These are phyloP conservation scores for Nesoenas mayeri DNA, from an alignment of 2,113 vertebrate species.

Conservation along the genomic window DNA sequence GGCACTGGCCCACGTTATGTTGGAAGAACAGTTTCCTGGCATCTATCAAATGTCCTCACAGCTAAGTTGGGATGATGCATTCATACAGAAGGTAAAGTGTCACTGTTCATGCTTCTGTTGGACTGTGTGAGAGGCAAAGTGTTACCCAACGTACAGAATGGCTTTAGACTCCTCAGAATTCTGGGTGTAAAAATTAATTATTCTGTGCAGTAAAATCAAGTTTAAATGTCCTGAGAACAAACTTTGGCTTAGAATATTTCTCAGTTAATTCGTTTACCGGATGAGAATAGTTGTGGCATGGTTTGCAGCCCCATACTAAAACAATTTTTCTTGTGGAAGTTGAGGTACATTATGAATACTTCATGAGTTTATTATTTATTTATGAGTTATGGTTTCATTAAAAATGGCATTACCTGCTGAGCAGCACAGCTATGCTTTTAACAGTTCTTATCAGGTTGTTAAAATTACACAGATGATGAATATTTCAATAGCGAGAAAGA, in stretches of 20 bases:
- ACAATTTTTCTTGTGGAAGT: constrained; percentile 14
- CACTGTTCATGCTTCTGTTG: neutral
- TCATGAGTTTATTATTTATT: constrained; percentile 76
- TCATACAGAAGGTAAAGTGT: neutral
- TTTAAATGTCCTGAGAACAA: neutral
- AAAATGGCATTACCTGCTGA: constrained; percentile 77
- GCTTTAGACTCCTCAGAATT: neutral
- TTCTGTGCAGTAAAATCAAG: neutral
- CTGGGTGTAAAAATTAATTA: neutral
- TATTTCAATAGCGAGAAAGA: constrained; percentile 78
- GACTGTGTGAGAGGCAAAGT: neutral
- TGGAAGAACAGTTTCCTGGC: neutral
- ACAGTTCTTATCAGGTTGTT: constrained; percentile 77
- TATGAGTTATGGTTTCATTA: constrained; percentile 74
- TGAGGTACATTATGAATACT: constrained; percentile 71
- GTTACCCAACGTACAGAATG: neutral
- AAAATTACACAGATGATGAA: constrained; percentile 76
- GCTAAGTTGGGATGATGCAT: neutral
- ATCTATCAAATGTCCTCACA: neutral
- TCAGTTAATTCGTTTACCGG: neutral
- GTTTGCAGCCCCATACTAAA: neutral
- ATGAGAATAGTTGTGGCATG: neutral
- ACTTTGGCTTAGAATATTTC: neutral
- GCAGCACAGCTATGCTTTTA: constrained; percentile 79
- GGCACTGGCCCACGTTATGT: neutral